Evolutionary conservation across 1,140 invertebrate species (phyloP), one percentile per base, ranked within the genome.

Genomic region (Drosophila pruinosa): DNA sequence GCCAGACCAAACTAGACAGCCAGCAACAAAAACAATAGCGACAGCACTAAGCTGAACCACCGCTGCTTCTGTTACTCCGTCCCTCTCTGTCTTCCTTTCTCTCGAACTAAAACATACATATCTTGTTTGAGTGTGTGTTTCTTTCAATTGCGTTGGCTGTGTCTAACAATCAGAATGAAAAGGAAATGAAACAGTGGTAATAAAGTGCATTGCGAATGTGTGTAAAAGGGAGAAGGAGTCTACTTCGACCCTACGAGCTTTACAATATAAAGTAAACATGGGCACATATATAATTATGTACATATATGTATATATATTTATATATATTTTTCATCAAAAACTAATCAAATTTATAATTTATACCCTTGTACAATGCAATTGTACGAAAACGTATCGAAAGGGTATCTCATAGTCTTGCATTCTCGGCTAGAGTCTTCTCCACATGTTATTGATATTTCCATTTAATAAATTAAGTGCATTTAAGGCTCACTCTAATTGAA

Each of bases 21-120:
- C 36, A 56, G 47, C 38, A 68, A 34, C 62, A 50, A 41, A 68
- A 75, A 68, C 54, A 67, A 62, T 56, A 41, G 19, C 36, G 41
- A 43, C 5, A 47, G 12, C 26, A 50, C 12, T 47, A 56, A 64
- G 39, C 65, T 53, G 14, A 59, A 47, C 56, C 47, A 58, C 15
- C 41, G 34, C 47, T 68, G 65, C 38, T 52, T 12, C 58, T 28
- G 19, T 21, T 28, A 15, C 48, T 53, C 26, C 28, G 7, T 21
- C 47, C 14, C 36, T 14, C 2, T 64, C n/a, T 6, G 38, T 34
- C 47, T 31, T 7, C 50, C 12, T n/a, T n/a, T n/a, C n/a, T n/a
- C n/a, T n/a, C n/a, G n/a, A n/a, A n/a, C n/a, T n/a, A n/a, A n/a
- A n/a, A n/a, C n/a, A n/a, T n/a, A 12, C 31, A 34, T 45, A 10